phyloP scores from a whole-genome alignment of 2,888 invertebrate genomes.

The Eretmocerus hayati region DNA sequence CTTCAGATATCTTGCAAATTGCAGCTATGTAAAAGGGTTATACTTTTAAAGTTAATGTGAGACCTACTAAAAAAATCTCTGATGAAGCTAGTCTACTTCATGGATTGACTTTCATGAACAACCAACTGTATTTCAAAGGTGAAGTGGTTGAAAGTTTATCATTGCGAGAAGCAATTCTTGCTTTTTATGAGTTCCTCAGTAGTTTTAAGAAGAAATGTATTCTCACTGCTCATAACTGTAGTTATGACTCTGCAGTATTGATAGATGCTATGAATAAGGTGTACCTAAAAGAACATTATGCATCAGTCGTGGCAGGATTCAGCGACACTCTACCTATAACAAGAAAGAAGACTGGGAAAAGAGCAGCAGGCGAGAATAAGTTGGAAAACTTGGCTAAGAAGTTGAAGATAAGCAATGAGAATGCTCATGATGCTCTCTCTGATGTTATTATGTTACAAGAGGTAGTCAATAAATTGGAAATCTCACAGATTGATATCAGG shows the following conservation, averaged over 20 bases:
- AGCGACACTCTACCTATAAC: constrained; percentile 9
- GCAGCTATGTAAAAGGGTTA: neutral
- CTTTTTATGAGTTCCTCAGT: neutral
- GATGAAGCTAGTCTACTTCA: neutral
- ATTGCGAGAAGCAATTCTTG: too few relatives aligned
- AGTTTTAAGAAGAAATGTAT: neutral
- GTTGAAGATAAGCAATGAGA: neutral
- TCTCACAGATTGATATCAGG: neutral
- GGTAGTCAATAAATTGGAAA: neutral
- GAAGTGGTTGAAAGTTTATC: neutral
- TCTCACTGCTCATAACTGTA: constrained; percentile 9
- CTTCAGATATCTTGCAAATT: constrained; percentile 4
- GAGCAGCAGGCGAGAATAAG: neutral
- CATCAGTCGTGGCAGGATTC: constrained; percentile 11
- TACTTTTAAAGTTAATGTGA: neutral
- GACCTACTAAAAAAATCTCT: neutral
- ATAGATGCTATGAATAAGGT: constrained; percentile 2
- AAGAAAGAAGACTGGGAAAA: neutral
- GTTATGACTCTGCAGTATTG: constrained; percentile 9
- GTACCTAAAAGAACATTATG: neutral
- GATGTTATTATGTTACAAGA: constrained; percentile 2
- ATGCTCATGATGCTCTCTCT: constrained; percentile 4
- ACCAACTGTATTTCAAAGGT: neutral
- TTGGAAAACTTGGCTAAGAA: too few relatives aligned
- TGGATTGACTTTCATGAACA: neutral